Evolutionary conservation across 2,888 invertebrate species (phyloP), one percentile per base, ranked within the genome.

Genomic region (Ophion ellenae): DNA sequence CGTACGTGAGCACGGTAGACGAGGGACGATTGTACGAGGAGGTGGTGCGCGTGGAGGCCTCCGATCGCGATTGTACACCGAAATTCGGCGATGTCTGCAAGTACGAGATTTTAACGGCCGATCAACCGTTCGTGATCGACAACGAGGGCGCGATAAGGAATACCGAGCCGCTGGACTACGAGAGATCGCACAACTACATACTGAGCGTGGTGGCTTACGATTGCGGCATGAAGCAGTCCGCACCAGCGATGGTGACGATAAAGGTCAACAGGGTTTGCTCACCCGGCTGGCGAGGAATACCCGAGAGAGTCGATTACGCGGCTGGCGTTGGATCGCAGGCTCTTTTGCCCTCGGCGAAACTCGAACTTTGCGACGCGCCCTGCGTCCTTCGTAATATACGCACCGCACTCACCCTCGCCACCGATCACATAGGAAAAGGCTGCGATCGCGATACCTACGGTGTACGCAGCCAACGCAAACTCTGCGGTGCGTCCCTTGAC

Each of bases 141-240:
- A 97, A 97, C 93, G 98, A 98, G 93, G 99, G 97, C 78, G 97
- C 97, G n/a, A 97, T 99, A 89, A 96, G 97, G 89, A 99, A 99
- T 95, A 99, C 98, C 0, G 98, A 98, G 92, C 97, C 98, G 0
- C 95, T 99, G 92, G 98, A 99, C 91, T 99, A 98, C 94, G 98
- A 98, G 93, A 96, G 97, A 86, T 97, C 98, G 9, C 98, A 99
- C 95, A 99, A 99, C 94, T 99, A 99, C 95, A 99, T 99, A 90
- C 95, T 99, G 74, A 98, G 98, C 53, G 98, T 99, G 85, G 98
- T 99, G 85, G 99, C 99, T 1, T 98, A 98, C 93, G 99, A 99
- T 94, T 99, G 99, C 94, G 99, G 99, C 70, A 98, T 98, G 97
- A 97, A 98, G 93, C 97, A 97, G 93, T 99, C 99, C 0, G 96